Conservation (phyloP, 2,113 vertebrate genomes). For the Gorilla gorilla region DNA sequence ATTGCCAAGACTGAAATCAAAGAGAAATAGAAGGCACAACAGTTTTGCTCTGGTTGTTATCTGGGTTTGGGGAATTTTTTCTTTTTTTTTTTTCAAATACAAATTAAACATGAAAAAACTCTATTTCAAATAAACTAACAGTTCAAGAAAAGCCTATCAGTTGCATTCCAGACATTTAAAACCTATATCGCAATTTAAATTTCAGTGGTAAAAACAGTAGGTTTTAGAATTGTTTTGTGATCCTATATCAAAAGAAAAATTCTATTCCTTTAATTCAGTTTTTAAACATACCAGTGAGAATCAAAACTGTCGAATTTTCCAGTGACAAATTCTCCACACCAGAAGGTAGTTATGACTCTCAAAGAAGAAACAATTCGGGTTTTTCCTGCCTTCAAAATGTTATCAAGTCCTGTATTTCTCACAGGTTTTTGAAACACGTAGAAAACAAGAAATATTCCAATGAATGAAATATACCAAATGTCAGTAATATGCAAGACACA, state of each 20-base stretch:
- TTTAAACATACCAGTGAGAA: slow-evolving; percentile 58
- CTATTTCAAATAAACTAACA: slow-evolving; percentile 87
- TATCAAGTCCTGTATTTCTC: slow-evolving; percentile 77
- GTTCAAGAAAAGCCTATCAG: slow-evolving; percentile 86
- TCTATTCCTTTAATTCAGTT: slow-evolving; percentile 84
- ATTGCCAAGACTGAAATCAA: slow-evolving; percentile 87
- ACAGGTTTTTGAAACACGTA: slow-evolving; percentile 70
- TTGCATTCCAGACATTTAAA: slow-evolving; percentile 87
- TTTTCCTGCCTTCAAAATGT: slow-evolving; percentile 83
- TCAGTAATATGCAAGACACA: too few species aligned
- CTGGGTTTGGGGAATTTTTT: slow-evolving; percentile 52
- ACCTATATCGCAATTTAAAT: slow-evolving; percentile 85
- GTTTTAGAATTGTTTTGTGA: slow-evolving; percentile 80
- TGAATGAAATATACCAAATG: slow-evolving; percentile 82
- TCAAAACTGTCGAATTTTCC: too few species aligned
- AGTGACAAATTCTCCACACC: too few species aligned
- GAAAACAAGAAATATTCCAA: slow-evolving; percentile 83
- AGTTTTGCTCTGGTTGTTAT: slow-evolving; percentile 85
- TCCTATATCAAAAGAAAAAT: slow-evolving; percentile 83
- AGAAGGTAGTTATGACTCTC: too few species aligned
- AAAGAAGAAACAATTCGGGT: slow-evolving; percentile 65
- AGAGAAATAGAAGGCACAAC: slow-evolving; percentile 93
- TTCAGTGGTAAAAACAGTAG: slow-evolving; percentile 84
- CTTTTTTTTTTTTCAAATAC: slow-evolving; percentile 81
- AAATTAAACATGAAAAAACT: slow-evolving; percentile 88